phyloP scores from a whole-genome alignment of 2,888 invertebrate species.

The Aradus depressus region DNA sequence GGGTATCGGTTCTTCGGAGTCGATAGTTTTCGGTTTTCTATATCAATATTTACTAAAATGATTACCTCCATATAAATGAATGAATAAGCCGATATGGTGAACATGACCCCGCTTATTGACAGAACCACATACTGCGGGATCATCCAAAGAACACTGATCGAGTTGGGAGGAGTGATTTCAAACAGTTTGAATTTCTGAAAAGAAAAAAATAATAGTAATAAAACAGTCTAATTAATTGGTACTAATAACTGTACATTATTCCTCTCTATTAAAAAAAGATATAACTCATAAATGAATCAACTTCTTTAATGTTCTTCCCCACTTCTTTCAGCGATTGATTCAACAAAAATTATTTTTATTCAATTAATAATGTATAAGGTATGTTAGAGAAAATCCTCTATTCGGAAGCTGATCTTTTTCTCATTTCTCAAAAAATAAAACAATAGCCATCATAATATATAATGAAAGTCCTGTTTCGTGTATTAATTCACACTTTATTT shows the following conservation, averaged over 20 bases:
- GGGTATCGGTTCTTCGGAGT: no score
- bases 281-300: neutral
- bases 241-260: no score
- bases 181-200: neutral
- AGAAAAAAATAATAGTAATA: neutral
- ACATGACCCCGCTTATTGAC: slow-evolving; percentile 7
- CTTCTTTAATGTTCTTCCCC: neutral
- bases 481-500: no score
- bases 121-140: slow-evolving; percentile 7
- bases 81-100: slow-evolving; percentile 1
- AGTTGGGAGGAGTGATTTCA: slow-evolving; percentile 1
- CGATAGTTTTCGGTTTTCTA: no score
- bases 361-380: no score
- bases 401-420: no score
- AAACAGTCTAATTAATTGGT: neutral
- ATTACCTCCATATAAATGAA: slow-evolving; percentile 14
- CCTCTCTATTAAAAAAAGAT: neutral
- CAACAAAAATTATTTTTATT: no score
- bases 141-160: slow-evolving; percentile 10
- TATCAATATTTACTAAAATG: neutral
- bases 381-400: no score
- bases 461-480: no score
- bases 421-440: no score
- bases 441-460: no score
- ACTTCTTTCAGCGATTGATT: no score